Base-by-base conservation (phyloP, 2,797 vertebrate genomes). In the Gila robusta region DNA sequence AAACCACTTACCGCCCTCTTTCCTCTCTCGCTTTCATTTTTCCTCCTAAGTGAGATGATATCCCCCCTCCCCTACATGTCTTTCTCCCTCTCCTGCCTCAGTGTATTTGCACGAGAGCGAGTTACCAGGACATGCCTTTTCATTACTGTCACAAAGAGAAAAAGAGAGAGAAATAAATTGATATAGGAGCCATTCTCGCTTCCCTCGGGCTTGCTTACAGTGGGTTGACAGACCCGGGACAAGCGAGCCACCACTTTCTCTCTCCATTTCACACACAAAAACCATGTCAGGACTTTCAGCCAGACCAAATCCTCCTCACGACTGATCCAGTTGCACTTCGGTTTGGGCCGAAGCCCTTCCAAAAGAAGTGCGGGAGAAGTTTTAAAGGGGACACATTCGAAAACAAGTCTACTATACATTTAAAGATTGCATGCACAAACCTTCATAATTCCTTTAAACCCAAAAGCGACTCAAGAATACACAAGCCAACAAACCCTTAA, bases 101-200 rank as follows among this genome's bases (percentile, higher is more conserved):
- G 71, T n/a, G 47, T 82, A 41, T 80, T 59, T 71, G 69, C 11
- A 78, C 59, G 59, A 87, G 72, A 84, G 67, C 80, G 87, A 93
- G 89, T 90, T 86, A 89, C 79, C 80, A 92, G 91, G 91, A 93
- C 89, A 85, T 85, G 91, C 64, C 90, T 93, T 93, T 93, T 94
- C 92, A 95, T 94, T 94, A 91, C 88, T 86, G 91, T 91, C 93
- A 91, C 89, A 84, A 90, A 91, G 71, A 82, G 73, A 81, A 80
- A 79, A 79, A 77, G 39, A 81, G 82, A 86, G 82, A 62, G 87
- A 84, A 83, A 89, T 89, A 91, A 91, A 93, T 84, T 93, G 92
- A 94, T 92, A 91, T 93, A 92, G 91, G 92, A 91, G 88, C 88
- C 86, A 87, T 89, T 91, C 90, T 83, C 90, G 85, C 70, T 91